A percentile compares a stretch with the other conserved stretches of the same genome.
phyloP scores from a whole-genome alignment of 2,888 invertebrate genomes.

The Shargacucullia verbasci region DNA sequence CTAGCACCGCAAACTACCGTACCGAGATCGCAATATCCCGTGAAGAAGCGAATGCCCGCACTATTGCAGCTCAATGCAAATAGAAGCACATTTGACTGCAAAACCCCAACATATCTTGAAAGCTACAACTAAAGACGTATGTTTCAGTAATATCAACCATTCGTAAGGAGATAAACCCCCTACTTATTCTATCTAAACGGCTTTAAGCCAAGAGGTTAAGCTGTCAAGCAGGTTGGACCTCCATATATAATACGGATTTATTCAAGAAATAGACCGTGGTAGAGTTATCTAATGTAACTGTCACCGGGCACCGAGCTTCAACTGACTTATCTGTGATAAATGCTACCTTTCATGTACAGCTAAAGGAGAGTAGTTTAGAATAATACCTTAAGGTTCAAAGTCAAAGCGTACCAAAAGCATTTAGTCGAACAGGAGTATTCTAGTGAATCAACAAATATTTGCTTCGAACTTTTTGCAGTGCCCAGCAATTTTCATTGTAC shows the following conservation, averaged over 20 bases:
- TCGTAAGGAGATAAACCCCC: constrained; percentile 12
- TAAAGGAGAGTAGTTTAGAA: constrained; percentile 29
- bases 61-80: constrained; percentile 29
- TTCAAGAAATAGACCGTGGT: constrained; percentile 24
- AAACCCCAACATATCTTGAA: constrained; percentile 16
- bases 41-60: constrained; percentile 20
- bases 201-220: constrained; percentile 35
- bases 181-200: constrained; percentile 40
- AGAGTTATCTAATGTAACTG: constrained; percentile 40
- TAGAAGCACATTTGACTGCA: constrained; percentile 24
- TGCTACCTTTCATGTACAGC: constrained; percentile 39
- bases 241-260: constrained; percentile 37
- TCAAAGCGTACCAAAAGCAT: too few species aligned
- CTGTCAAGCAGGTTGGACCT: constrained; percentile 38
- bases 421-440: too few species aligned
- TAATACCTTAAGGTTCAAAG: constrained; percentile 8
- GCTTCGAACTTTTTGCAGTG: too few species aligned
- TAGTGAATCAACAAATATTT: too few species aligned
- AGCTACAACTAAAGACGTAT: constrained; percentile 34
- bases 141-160: constrained; percentile 23
- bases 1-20: not conserved
- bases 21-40: constrained; percentile 9
- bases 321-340: constrained; percentile 34
- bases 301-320: constrained; percentile 29
- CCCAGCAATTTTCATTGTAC: too few species aligned